Base-by-base conservation (phyloP, 2,888 invertebrate species). In the Melanostoma mellinum region DNA sequence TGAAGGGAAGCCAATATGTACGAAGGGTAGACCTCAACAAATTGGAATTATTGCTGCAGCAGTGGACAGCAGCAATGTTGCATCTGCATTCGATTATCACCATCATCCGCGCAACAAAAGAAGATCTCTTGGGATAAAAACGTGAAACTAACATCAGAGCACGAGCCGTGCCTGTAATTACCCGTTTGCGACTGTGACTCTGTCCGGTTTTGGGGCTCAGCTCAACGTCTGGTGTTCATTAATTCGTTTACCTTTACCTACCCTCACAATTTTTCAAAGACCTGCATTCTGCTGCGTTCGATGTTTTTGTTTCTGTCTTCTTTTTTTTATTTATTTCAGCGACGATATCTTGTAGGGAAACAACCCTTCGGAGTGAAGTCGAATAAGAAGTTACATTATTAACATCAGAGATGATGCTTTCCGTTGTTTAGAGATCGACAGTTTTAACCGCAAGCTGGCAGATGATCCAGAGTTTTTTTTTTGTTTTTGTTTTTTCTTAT, bases 81-180 rank as follows among this genome's bases (percentile, higher is more conserved):
- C 84, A 84, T 84, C 84, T 84, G 84, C 84, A 84, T 79, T 84
- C 84, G 84, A 84, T 84, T 84, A 84, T 81, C 81, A 81, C 81
- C 81, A 81, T 84, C 84, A 84, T 84, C 84, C 84, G 74, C 74
- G 78, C 77, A 56, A 63, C 60, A 50, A 44, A 20, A 84, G 67
- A 56, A 67, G 84, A 84, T 84, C 79, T 79, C 79, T 55, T 61
- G 84, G 84, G 84, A 84, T 84, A 84, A 84, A 79, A 79, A 84
- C 78, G 40, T 52, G 56, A 71, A 52, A 60, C 36, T 20, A 75
- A 75, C 79, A 84, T 68, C 69, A 71, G 74, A 9, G 58, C 84
- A 84, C 79, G 79, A 78, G 75, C 55, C 74, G 42, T 75, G 74
- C 42, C 84, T 84, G 71, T 84, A 84, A 84, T 84, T 84, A 84